phyloP scores from a whole-genome alignment of 2,797 vertebrate species.

The Enteromius mattozi region DNA sequence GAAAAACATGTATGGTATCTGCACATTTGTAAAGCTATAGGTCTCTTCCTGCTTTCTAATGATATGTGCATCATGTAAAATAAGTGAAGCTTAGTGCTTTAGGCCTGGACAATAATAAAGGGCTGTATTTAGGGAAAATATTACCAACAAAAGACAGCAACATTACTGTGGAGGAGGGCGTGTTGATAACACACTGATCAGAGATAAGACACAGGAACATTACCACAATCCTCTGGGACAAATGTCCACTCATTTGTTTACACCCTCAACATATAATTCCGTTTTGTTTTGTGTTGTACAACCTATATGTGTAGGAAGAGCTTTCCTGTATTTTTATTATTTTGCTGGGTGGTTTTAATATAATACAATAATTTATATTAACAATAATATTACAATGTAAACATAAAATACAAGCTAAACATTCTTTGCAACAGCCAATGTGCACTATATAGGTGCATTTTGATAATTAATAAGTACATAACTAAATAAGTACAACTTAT shows the following conservation, averaged over 20 bases:
- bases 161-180: conserved; percentile 48
- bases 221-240: neutral
- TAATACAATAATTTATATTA: neutral
- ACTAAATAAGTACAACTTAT: neutral
- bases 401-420: neutral
- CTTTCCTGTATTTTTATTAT: neutral
- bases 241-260: conserved; percentile 26
- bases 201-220: conserved; percentile 45
- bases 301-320: conserved; percentile 8
- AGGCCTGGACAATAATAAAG: neutral
- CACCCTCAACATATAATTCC: conserved; percentile 1
- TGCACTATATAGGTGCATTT: neutral
- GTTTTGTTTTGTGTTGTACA: neutral
- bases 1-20: neutral
- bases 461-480: neutral
- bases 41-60: neutral
- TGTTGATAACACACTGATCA: conserved; percentile 47
- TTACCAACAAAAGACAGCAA: conserved; percentile 22
- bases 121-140: conserved; percentile 21
- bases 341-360: neutral
- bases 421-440: neutral
- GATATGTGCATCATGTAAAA: neutral
- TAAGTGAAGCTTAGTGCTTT: neutral
- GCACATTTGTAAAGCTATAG: neutral
- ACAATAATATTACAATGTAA: neutral